These are phyloP conservation scores for Petrolisthes manimaculis DNA, from an alignment of 2,888 invertebrate species.

Conservation along the genomic window DNA sequence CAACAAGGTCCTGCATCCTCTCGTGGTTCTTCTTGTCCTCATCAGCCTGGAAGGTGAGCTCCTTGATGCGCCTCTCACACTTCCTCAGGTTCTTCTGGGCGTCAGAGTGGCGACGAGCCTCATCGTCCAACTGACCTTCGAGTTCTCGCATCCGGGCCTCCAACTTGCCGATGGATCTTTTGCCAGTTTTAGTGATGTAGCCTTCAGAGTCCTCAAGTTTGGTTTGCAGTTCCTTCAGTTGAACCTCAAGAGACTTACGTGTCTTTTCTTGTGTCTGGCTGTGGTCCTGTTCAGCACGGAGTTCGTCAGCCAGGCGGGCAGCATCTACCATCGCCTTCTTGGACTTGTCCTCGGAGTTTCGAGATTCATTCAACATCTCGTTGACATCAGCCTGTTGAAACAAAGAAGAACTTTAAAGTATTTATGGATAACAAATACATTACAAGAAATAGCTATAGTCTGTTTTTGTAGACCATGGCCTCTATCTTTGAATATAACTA, in stretches of 20 bases:
- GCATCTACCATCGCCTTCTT: conserved; percentile 73
- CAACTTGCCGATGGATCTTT: conserved; percentile 28
- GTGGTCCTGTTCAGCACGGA: conserved; percentile 99
- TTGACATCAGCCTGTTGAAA: conserved; percentile 73
- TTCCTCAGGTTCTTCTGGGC: conserved; percentile 74
- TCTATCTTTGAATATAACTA: too few species aligned
- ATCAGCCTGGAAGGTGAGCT: conserved; percentile 67
- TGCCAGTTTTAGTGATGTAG: conserved; percentile 24
- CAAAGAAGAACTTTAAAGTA: conserved; percentile 70
- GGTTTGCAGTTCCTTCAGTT: conserved; percentile 74
- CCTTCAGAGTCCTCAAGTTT: conserved; percentile 67
- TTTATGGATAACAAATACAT: too few species aligned
- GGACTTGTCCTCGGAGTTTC: conserved; percentile 72
- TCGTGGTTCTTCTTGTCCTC: conserved; percentile 45
- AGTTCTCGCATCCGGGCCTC: conserved; percentile 37
- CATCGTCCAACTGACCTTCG: conserved; percentile 71
- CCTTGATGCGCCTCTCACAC: conserved; percentile 73
- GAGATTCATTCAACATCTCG: conserved; percentile 74
- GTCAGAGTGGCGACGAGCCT: conserved; percentile 74
- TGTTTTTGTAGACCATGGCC: too few species aligned
- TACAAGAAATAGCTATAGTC: too few species aligned
- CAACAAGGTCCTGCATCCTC: conserved; percentile 39
- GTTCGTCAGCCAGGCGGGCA: conserved; percentile 92
- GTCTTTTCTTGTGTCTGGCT: conserved; percentile 75
- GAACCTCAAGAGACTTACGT: conserved; percentile 73